phyloP scores from a whole-genome alignment of 2,797 vertebrate species.

The Discoglossus pictus region DNA sequence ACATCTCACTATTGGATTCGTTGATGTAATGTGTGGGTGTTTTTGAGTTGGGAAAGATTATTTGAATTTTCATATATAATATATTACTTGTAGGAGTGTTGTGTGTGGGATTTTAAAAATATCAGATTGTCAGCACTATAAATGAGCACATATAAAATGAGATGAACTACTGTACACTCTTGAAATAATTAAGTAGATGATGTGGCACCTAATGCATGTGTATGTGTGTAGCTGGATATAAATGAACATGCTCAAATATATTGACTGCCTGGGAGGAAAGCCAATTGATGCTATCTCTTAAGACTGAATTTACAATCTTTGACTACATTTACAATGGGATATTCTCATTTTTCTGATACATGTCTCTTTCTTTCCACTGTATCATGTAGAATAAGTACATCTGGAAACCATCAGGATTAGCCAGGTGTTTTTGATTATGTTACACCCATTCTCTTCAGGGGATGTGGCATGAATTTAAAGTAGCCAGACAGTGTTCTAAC shows the following conservation, averaged over 20 bases:
- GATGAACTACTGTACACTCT: background rate
- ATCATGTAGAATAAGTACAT: constrained; percentile 4
- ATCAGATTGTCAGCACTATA: too few species aligned
- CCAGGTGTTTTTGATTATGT: constrained; percentile 22
- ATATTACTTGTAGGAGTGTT: too few species aligned
- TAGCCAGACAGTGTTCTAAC: background rate
- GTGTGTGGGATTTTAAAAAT: too few species aligned
- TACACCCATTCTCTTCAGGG: constrained; percentile 19
- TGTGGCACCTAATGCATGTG: background rate
- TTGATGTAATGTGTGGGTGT: too few species aligned
- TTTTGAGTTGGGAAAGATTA: too few species aligned
- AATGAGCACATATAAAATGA: background rate
- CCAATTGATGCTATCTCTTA: background rate
- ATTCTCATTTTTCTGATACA: background rate
- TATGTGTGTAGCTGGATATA: background rate
- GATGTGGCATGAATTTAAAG: background rate
- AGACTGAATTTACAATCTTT: background rate
- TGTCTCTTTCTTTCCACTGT: too few species aligned
- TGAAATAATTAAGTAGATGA: background rate
- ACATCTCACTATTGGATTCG: too few species aligned
- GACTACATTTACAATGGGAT: background rate
- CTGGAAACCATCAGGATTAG: constrained; percentile 9
- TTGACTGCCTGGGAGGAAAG: constrained; percentile 1
- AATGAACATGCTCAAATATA: background rate
- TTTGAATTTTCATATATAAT: too few species aligned